Conservation (phyloP, 2,888 invertebrate species). For the Sialis lutaria region DNA sequence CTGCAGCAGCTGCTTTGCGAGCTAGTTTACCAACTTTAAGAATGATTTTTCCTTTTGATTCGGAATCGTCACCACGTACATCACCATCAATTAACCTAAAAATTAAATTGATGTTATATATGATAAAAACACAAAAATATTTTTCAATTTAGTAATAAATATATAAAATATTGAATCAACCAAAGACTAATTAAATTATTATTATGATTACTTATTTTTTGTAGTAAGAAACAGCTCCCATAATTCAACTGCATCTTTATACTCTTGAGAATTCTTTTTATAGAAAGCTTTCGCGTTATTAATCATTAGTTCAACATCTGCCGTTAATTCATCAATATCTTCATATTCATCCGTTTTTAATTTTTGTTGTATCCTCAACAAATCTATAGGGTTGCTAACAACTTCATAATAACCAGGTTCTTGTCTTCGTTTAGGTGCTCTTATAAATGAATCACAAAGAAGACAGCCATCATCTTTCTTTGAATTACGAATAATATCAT, state of each 20-base stretch:
- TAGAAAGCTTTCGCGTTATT: conserved; percentile 93
- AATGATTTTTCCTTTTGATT: conserved; percentile 33
- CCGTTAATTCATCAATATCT: conserved; percentile 77
- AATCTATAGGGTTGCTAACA: conserved; percentile 87
- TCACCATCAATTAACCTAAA: conserved; percentile 18
- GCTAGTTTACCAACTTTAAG: conserved; percentile 33
- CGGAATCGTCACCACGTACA: conserved; percentile 26
- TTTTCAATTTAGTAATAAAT: too few species aligned
- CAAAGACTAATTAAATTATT: background rate
- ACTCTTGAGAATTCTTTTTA: conserved; percentile 68
- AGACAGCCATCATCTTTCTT: conserved; percentile 85
- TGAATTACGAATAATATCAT: conserved; percentile 76
- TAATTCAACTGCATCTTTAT: conserved; percentile 75
- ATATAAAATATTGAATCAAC: too few species aligned
- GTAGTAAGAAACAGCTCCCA: conserved; percentile 65
- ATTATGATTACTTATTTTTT: conserved; percentile 26
- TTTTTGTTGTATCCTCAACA: conserved; percentile 89
- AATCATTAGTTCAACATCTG: conserved; percentile 80
- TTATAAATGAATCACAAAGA: conserved; percentile 84
- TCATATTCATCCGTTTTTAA: conserved; percentile 93
- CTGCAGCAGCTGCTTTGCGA: conserved; percentile 19
- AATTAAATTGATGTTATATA: conserved; percentile 4
- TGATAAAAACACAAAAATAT: background rate
- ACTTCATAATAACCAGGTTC: conserved; percentile 85
- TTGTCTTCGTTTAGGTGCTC: conserved; percentile 85